Base-by-base conservation (phyloP, 2,113 vertebrate species). In the Platysteira castanea region DNA sequence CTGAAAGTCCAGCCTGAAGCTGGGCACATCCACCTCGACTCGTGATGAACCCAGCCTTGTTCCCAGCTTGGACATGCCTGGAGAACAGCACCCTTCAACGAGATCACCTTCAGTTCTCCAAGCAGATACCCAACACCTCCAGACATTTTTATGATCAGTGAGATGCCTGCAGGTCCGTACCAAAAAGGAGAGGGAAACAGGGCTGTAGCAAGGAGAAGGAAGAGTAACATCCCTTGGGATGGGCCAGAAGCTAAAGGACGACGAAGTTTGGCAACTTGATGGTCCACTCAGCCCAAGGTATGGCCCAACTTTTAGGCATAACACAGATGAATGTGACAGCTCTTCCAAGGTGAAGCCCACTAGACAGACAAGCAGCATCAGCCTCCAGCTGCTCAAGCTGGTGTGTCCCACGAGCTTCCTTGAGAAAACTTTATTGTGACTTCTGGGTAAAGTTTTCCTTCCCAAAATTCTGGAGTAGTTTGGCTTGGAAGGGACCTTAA, bases 131-230 rank as follows among this genome's bases (percentile, higher is more conserved):
- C 24, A 85, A 4, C 46, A 47, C 24, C 50, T 70, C 22, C 0
- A 0, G 41, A n/a, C 39, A 46, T 37, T 60, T 39, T 7, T 1
- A 15, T 1, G 3, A 22, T 10, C 49, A 16, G 9, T 21, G 42
- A 44, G 53, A 77, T 13, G 50, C 31, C 11, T 15, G 6, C 42
- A 63, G 59, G 47, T 59, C 60, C 3, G 4, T 2, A 16, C 5
- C 5, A 7, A 86, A 77, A 1, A 23, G 24, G 35, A 80, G 6
- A 6, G 15, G 20, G 33, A 61, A 63, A 59, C 6, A n/a, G 65
- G n/a, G 30, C 41, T 12, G 33, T 9, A 71, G 23, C n/a, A 47
- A 74, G 59, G 17, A 75, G 47, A 41, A 68, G 37, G 28, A 60
- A 44, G 31, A 67, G n/a, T 44, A 39, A 49, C 13, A 73, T 16